These are phyloP conservation scores for Entomyzon cyanotis DNA, from an alignment of 2,113 vertebrate species.

Conservation along the genomic window DNA sequence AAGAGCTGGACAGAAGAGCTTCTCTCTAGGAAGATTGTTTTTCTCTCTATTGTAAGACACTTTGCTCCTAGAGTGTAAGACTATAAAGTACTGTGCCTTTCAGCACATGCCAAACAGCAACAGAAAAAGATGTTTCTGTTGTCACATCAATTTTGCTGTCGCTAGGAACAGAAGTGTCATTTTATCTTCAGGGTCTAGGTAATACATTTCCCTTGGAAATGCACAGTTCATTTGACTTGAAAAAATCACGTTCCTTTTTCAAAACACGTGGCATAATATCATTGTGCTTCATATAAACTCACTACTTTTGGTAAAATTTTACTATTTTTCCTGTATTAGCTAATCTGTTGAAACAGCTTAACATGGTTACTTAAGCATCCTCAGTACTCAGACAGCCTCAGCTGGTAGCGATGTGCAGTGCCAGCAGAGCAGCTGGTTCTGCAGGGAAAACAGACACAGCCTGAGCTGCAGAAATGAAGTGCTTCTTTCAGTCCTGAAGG, in stretches of 20 bases:
- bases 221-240: background rate
- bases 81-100: background rate
- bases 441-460: background rate
- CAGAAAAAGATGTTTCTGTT: background rate
- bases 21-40: background rate
- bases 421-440: slow-evolving; percentile 36
- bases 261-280: accelerated
- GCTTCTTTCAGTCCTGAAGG: background rate
- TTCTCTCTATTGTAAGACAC: background rate
- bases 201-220: background rate
- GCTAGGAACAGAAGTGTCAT: background rate
- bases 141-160: background rate
- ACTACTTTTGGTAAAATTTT: background rate
- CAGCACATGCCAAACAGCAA: background rate
- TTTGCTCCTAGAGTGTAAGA: background rate
- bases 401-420: background rate
- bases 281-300: background rate
- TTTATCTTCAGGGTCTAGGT: background rate
- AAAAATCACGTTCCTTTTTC: background rate
- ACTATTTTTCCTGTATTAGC: slow-evolving; percentile 20
- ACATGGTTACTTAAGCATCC: background rate
- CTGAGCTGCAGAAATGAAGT: background rate
- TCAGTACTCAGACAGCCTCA: background rate
- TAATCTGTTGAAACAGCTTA: slow-evolving; percentile 15
- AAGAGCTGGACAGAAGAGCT: background rate